A percentile compares a stretch with the other conserved stretches of the same genome.
Evolutionary conservation across 2,113 vertebrate species (phyloP).

Genomic region (Ophthalmolycus amberensis): DNA sequence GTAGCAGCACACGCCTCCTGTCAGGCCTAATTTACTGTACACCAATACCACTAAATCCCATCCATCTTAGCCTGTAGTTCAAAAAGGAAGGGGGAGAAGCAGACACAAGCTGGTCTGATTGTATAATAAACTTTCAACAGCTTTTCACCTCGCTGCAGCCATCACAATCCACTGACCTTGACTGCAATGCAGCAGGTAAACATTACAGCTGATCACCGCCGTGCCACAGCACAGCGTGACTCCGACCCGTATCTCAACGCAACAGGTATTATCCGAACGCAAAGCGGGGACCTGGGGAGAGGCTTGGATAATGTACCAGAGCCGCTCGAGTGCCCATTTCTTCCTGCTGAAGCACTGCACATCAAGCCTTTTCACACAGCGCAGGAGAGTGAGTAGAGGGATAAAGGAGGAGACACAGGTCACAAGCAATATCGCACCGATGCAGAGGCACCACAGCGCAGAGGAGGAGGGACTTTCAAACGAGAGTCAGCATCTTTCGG

Average conservation of each 20-base stretch:
- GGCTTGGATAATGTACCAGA: slow-evolving; percentile 45
- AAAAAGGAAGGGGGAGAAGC: slow-evolving; percentile 9
- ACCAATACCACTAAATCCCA: slow-evolving; percentile 40
- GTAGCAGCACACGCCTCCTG: slow-evolving; percentile 35
- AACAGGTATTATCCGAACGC: slow-evolving; percentile 49
- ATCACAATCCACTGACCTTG: slow-evolving; percentile 63
- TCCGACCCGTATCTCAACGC: slow-evolving; percentile 48
- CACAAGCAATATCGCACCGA: slow-evolving; percentile 31
- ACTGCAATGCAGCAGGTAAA: slow-evolving; percentile 63
- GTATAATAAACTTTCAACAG: slow-evolving; percentile 28
- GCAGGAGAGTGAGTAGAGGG: slow-evolving; percentile 18
- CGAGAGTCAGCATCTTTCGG: slow-evolving; percentile 45
- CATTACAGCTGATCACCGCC: slow-evolving; percentile 41
- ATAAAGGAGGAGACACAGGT: slow-evolving; percentile 34
- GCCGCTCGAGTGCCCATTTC: slow-evolving; percentile 49
- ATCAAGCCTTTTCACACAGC: slow-evolving; percentile 34
- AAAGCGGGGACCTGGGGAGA: slow-evolving; percentile 43
- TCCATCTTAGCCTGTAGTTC: slow-evolving; percentile 30
- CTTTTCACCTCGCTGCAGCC: slow-evolving; percentile 25
- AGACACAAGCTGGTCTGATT: slow-evolving; percentile 5
- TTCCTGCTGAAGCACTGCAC: slow-evolving; percentile 26
- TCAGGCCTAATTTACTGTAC: slow-evolving; percentile 45
- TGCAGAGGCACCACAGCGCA: background rate
- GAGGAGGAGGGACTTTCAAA: slow-evolving; percentile 39
- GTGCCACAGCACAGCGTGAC: slow-evolving; percentile 41